phyloP scores from a whole-genome alignment of 1,140 invertebrate species.

The Bombus ignitus region DNA sequence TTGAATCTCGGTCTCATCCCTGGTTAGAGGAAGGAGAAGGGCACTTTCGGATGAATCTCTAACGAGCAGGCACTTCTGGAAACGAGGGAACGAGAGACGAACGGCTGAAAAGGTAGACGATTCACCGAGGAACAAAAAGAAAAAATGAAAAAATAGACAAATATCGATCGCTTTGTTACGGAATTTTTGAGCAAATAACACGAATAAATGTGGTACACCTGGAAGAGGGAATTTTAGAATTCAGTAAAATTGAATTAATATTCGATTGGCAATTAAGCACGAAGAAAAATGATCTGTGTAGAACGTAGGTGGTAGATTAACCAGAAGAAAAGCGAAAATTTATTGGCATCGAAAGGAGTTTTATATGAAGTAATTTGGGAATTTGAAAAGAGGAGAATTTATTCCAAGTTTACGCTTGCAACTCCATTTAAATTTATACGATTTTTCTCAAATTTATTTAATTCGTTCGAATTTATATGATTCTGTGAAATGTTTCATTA shows the following conservation, averaged over 20 bases:
- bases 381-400: background rate
- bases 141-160: background rate
- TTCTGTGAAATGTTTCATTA: background rate
- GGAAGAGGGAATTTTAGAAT: background rate
- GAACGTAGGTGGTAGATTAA: background rate
- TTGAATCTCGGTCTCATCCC: slow-evolving; percentile 54
- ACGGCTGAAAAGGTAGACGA: slow-evolving; percentile 8
- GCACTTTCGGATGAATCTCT: slow-evolving; percentile 52
- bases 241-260: background rate
- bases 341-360: background rate
- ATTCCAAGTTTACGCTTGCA: background rate
- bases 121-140: background rate
- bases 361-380: background rate
- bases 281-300: background rate
- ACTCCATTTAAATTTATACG: background rate
- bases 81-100: slow-evolving; percentile 16
- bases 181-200: background rate
- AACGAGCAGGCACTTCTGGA: slow-evolving; percentile 52
- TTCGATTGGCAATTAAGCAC: background rate
- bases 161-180: background rate
- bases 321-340: background rate
- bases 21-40: slow-evolving; percentile 34
- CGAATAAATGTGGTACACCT: background rate
- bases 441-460: background rate
- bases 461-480: background rate